Evolutionary conservation across 2,113 vertebrate species (phyloP).

Genomic region (Calonectris borealis): DNA sequence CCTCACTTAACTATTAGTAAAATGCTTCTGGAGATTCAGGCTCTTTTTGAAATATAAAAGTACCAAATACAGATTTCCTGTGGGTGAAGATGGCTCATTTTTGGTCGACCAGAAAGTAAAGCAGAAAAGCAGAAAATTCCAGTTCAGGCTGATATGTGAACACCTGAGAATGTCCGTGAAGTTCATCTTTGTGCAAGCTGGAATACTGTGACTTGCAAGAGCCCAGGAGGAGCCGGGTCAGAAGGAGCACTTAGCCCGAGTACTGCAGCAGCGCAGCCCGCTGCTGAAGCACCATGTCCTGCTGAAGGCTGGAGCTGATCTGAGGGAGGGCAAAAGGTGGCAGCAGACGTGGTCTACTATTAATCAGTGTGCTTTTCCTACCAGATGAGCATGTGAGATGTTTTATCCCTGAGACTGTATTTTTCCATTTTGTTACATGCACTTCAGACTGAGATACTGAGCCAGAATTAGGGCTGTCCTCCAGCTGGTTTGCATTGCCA

Average conservation of each 20-base stretch:
- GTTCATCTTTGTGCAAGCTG: background rate
- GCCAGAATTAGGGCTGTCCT: background rate
- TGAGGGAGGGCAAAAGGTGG: background rate
- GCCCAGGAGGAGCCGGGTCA: background rate
- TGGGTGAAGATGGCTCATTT: background rate
- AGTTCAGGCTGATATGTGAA: background rate
- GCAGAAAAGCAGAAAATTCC: background rate
- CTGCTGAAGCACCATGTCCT: background rate
- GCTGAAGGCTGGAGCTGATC: background rate
- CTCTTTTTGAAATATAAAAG: background rate
- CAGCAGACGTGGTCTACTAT: background rate
- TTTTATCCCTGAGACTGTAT: background rate
- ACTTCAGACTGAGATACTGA: background rate
- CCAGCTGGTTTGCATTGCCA: background rate
- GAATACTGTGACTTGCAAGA: background rate
- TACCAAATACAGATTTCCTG: background rate
- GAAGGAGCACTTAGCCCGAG: background rate
- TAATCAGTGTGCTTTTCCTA: background rate
- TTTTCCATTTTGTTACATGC: background rate
- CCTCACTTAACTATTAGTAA: background rate
- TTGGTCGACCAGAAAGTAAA: background rate
- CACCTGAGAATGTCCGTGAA: background rate
- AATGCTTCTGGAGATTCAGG: background rate
- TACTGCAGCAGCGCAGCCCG: accelerated
- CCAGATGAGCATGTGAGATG: background rate